Evolutionary conservation across 2,888 invertebrate species (phyloP).

Genomic region (Aleiodes testaceus): DNA sequence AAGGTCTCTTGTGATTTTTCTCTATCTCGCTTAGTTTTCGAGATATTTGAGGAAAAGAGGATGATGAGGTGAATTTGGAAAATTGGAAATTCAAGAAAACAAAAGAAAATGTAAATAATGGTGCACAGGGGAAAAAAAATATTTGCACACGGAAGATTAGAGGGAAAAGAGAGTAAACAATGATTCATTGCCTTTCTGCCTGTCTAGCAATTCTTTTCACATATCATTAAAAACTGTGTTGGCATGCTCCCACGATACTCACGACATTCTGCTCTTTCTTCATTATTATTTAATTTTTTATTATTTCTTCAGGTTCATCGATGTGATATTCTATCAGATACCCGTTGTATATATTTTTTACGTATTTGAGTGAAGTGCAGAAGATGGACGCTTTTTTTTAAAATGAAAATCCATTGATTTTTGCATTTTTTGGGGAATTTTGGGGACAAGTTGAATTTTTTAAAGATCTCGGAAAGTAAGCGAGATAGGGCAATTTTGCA

Average conservation of each 20-base stretch:
- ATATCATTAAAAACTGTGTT: slow-evolving; percentile 15
- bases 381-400: no score
- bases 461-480: no score
- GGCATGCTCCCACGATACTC: slow-evolving; percentile 47
- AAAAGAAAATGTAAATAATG: not conserved
- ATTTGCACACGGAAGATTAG: not conserved
- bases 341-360: slow-evolving; percentile 57
- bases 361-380: not conserved
- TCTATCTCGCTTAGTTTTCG: no score
- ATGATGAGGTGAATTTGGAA: no score
- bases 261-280: slow-evolving; percentile 36
- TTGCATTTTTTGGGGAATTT: no score
- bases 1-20: no score
- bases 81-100: slow-evolving; percentile 10
- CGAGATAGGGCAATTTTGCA: no score
- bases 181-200: slow-evolving; percentile 22
- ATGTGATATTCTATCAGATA: slow-evolving; percentile 62
- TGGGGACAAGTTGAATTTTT: no score
- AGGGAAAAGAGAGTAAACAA: not conserved
- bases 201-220: slow-evolving; percentile 24
- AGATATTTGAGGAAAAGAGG: no score
- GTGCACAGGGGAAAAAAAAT: not conserved
- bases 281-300: slow-evolving; percentile 36
- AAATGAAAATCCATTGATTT: no score
- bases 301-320: slow-evolving; percentile 25